Evolutionary conservation across 53 echinoderm and acorn worm genomes (phyloP), one percentile per base, ranked within the genome.

Genomic region (Paracentrotus lividus): DNA sequence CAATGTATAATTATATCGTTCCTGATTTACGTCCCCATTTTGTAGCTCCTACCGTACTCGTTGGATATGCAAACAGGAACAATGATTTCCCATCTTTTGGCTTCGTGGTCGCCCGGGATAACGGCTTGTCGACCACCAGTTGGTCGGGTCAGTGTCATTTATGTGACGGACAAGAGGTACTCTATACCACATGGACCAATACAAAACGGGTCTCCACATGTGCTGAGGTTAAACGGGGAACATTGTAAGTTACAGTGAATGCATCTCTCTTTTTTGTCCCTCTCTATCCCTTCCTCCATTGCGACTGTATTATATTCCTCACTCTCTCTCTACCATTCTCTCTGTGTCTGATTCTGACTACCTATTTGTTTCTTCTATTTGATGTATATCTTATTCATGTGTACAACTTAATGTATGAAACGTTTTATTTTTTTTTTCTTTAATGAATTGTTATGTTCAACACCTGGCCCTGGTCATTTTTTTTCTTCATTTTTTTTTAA

Each of bases 131-230:
- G 49, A 96, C 98, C 45, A 97, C 88, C 36, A 98, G 98, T 90
- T 98, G 98, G 98, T 97, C 98, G 23, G 98, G 98, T 40, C 98
- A 98, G 90, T 98, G 98, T 90, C 97, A 96, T 42, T 59, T 96
- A 42, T 98, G 98, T 69, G 98, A 86, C 23, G 97, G 96, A 13
- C 94, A 97, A 12, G 98, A 98, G 57, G 96, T 97, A 57, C 96
- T 98, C 36, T 85, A 96, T 55, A 98, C 98, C 76, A 98, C 97
- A 4, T 98, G 98, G 98, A 92, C 97, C 8, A 85, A 95, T 69
- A 98, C 97, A 14, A 92, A 94, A 31, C 42, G 53, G 15, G 90
- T 90, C 64, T 8, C 43, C 49, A 90, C 64, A 2, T 90, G 90
- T 15, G 40, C 32, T 10, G 90, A 65, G 24, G 38, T 64, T 67